phyloP scores from a whole-genome alignment of 2,113 vertebrate genomes.

The Sebastes schlegelii region DNA sequence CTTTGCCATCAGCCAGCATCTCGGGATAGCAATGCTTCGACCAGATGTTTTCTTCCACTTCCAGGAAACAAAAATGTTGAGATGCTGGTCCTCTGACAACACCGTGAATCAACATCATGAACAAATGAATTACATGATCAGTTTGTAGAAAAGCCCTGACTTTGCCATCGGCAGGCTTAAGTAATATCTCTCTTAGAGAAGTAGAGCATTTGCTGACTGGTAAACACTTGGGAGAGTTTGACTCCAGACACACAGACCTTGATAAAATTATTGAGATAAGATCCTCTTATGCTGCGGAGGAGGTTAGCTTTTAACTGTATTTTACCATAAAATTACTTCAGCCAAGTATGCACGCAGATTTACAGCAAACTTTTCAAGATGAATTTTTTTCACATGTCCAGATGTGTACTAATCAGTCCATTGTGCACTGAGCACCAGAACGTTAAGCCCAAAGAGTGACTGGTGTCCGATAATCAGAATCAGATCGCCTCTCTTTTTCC shows the following conservation, averaged over 20 bases:
- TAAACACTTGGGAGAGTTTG: constrained; percentile 2
- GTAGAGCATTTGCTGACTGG: not conserved
- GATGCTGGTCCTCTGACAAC: constrained; percentile 50
- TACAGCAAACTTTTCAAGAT: constrained; percentile 57
- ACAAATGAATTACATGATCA: constrained; percentile 38
- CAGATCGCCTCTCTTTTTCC: constrained; percentile 51
- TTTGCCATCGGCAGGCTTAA: not conserved
- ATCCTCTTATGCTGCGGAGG: not conserved
- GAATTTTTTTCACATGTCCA: constrained; percentile 49
- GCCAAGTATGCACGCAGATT: constrained; percentile 37
- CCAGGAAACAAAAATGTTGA: constrained; percentile 52
- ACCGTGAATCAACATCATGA: constrained; percentile 39
- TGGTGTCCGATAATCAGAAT: constrained; percentile 57
- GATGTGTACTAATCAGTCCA: constrained; percentile 70
- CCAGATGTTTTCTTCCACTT: constrained; percentile 75
- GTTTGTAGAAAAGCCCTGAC: constrained; percentile 35
- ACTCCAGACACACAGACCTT: constrained; percentile 16
- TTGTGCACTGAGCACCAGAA: constrained; percentile 52
- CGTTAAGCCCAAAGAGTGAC: constrained; percentile 13
- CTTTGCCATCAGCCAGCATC: constrained; percentile 68
- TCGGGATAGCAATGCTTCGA: constrained; percentile 52
- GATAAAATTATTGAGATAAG: constrained; percentile 4
- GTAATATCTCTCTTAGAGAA: not conserved
- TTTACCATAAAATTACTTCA: constrained; percentile 34
- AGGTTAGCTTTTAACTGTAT: constrained; percentile 27